Conservation (phyloP, 2,113 vertebrate species). For the Calyptomena viridis region DNA sequence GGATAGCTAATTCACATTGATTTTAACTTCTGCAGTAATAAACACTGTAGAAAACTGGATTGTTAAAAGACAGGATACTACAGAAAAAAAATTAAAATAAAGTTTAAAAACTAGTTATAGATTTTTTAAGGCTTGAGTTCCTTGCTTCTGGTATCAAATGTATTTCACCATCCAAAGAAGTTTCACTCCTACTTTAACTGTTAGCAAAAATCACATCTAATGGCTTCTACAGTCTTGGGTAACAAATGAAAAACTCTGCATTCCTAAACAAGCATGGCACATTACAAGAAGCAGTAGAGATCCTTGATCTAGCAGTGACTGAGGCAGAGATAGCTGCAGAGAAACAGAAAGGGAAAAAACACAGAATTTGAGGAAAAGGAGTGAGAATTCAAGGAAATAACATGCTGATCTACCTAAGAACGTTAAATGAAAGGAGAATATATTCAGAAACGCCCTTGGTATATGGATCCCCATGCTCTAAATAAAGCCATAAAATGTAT, state of each 20-base stretch:
- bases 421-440: slow-evolving; percentile 9
- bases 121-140: not conserved
- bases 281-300: not conserved
- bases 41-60: not conserved
- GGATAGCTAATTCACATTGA: not conserved
- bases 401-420: not conserved
- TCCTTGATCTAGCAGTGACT: not conserved
- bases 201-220: not conserved
- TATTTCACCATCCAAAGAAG: not conserved
- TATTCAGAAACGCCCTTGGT: not conserved
- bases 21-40: slow-evolving; percentile 37
- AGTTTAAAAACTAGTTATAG: not conserved
- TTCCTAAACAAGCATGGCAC: not conserved
- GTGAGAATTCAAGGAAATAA: not conserved
- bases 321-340: not conserved
- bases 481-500: not conserved
- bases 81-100: not conserved
- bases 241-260: not conserved
- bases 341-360: not conserved
- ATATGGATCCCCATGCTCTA: not conserved
- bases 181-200: not conserved
- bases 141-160: not conserved
- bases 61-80: not conserved
- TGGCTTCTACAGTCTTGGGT: not conserved
- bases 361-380: not conserved